Conservation (phyloP, 2,797 vertebrate genomes). For the Sparus aurata region DNA sequence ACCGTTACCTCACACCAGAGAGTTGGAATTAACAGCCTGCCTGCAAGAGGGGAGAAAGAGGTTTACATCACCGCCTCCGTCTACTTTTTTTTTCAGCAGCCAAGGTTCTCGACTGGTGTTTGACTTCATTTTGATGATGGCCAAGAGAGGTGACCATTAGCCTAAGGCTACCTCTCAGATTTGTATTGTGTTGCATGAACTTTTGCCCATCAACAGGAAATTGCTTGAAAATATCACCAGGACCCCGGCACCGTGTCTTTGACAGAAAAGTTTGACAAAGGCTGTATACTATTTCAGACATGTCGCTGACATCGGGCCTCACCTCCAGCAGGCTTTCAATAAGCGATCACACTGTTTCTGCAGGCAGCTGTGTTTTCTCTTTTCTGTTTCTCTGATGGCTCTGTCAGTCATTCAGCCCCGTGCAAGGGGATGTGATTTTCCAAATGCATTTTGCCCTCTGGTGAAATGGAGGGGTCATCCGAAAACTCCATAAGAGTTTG, state of each 20-base stretch:
- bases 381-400: conserved; percentile 79
- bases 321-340: conserved; percentile 72
- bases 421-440: conserved; percentile 45
- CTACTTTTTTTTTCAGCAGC: neutral
- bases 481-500: conserved; percentile 6
- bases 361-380: conserved; percentile 63
- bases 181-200: conserved; percentile 77
- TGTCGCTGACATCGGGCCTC: conserved; percentile 74
- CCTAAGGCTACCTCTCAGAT: conserved; percentile 67
- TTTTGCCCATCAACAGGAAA: conserved; percentile 77
- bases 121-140: conserved; percentile 52
- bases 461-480: conserved; percentile 44
- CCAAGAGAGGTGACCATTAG: conserved; percentile 71
- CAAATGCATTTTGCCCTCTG: conserved; percentile 23
- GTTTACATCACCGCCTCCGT: neutral
- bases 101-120: conserved; percentile 19
- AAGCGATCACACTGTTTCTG: conserved; percentile 64
- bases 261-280: conserved; percentile 68
- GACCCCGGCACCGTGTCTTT: conserved; percentile 49
- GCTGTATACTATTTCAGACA: conserved; percentile 70
- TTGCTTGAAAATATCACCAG: conserved; percentile 85
- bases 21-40: conserved; percentile 19
- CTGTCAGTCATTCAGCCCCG: conserved; percentile 80
- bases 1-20: conserved; percentile 17
- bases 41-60: neutral